Conservation (phyloP, 2,888 invertebrate species). For the Sipha maydis region DNA sequence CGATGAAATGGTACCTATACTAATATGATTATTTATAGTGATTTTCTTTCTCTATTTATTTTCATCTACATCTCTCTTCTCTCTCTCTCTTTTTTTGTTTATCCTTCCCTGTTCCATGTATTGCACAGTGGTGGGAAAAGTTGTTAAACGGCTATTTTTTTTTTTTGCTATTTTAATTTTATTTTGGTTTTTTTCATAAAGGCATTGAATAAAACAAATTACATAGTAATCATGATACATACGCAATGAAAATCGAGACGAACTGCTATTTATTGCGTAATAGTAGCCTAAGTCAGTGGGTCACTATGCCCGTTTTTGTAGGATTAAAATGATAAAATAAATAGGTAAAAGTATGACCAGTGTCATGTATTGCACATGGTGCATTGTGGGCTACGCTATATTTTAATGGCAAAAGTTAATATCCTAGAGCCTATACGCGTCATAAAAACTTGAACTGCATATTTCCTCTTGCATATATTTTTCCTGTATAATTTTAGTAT, state of each 20-base stretch:
- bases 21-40: conserved; percentile 19
- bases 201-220: conserved; percentile 49
- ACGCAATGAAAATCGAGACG: conserved; percentile 48
- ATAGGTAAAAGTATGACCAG: conserved; percentile 51
- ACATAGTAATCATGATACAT: conserved; percentile 40
- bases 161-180: neutral
- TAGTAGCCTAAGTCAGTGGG: conserved; percentile 47
- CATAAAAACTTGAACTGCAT: neutral
- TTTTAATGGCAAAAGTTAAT: neutral
- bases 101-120: neutral
- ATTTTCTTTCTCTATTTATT: neutral
- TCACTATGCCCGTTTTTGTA: conserved; percentile 44
- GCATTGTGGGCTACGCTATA: neutral
- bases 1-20: neutral
- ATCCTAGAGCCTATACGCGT: neutral
- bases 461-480: conserved; percentile 11
- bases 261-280: conserved; percentile 25
- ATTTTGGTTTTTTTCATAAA: conserved; percentile 2
- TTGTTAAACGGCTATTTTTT: conserved; percentile 54
- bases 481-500: neutral
- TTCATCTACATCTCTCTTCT: neutral
- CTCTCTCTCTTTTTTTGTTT: neutral
- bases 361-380: neutral
- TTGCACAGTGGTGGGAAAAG: conserved; percentile 3
- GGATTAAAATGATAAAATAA: conserved; percentile 54